A percentile compares a stretch with the other conserved stretches of the same genome.
Conservation (phyloP, 2,888 invertebrate species). For the Cephalotes varians region DNA sequence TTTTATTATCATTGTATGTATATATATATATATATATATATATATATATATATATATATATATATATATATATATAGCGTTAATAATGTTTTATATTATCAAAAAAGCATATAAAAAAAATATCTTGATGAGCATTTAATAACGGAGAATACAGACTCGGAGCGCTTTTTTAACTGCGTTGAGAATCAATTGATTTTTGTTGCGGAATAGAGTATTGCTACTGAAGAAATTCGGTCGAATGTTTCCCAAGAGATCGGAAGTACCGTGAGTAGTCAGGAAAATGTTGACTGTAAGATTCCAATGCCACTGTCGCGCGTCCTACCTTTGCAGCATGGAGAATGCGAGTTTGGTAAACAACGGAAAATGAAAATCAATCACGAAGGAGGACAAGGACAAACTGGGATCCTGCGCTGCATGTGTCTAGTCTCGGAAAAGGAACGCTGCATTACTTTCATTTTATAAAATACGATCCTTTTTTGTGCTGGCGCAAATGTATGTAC, state of each 20-base stretch:
- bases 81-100: constrained; percentile 1
- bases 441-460: constrained; percentile 74
- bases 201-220: background rate
- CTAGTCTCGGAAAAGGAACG: constrained; percentile 77
- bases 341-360: constrained; percentile 32
- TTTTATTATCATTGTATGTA: constrained; percentile 6
- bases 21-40: too few species aligned
- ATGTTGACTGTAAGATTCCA: constrained; percentile 42
- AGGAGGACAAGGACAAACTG: constrained; percentile 49
- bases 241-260: constrained; percentile 11
- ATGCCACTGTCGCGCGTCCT: constrained; percentile 21
- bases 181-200: background rate
- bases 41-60: too few species aligned
- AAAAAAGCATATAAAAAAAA: background rate
- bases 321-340: background rate
- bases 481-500: constrained; percentile 83
- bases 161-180: background rate
- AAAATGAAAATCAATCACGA: constrained; percentile 25
- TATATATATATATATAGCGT: too few species aligned
- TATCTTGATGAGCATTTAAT: background rate
- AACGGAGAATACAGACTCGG: background rate
- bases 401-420: constrained; percentile 64
- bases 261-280: constrained; percentile 24
- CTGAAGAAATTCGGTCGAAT: constrained; percentile 43
- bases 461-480: constrained; percentile 77